Evolutionary conservation across 2,888 invertebrate species (phyloP).

Genomic region (Drosophila paranaensis): DNA sequence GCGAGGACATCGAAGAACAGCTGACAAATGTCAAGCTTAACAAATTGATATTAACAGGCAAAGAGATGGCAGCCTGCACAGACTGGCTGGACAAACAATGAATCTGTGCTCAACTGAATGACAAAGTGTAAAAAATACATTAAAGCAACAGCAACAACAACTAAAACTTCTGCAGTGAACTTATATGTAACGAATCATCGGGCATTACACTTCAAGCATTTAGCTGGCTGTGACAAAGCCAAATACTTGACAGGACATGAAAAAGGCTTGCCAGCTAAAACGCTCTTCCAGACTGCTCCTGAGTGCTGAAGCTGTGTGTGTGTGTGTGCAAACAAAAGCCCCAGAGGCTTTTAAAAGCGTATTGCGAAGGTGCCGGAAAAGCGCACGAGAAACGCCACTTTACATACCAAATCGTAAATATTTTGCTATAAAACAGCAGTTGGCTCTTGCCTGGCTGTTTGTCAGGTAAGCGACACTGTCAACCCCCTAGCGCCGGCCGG

Average conservation of each 20-base stretch:
- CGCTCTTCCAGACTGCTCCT: constrained; percentile 31
- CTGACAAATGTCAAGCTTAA: constrained; percentile 19
- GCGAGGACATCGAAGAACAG: constrained; percentile 17
- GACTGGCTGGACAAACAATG: constrained; percentile 37
- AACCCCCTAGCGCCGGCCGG: constrained; percentile 14
- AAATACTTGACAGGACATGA: constrained; percentile 61
- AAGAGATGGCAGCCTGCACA: constrained; percentile 20
- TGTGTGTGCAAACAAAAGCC: constrained; percentile 45
- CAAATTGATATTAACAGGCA: constrained; percentile 8
- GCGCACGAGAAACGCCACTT: constrained; percentile 76
- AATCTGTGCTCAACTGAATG: constrained; percentile 59
- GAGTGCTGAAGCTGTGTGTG: constrained; percentile 4
- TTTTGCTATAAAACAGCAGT: constrained; percentile 70
- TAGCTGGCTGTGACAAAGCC: constrained; percentile 43
- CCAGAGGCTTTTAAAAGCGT: constrained; percentile 54
- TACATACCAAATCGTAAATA: constrained; percentile 77
- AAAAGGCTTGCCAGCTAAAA: constrained; percentile 61
- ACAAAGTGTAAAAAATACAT: constrained; percentile 24
- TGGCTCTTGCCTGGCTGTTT: constrained; percentile 47
- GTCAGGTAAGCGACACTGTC: constrained; percentile 42
- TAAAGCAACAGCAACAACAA: constrained; percentile 13
- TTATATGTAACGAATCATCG: constrained; percentile 44
- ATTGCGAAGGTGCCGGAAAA: constrained; percentile 55
- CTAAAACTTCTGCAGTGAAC: constrained; percentile 1
- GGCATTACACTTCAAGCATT: constrained; percentile 39